Evolutionary conservation across 2,888 invertebrate species (phyloP), one percentile per base, ranked within the genome.

Genomic region (Caenorhabditis doughertyi): DNA sequence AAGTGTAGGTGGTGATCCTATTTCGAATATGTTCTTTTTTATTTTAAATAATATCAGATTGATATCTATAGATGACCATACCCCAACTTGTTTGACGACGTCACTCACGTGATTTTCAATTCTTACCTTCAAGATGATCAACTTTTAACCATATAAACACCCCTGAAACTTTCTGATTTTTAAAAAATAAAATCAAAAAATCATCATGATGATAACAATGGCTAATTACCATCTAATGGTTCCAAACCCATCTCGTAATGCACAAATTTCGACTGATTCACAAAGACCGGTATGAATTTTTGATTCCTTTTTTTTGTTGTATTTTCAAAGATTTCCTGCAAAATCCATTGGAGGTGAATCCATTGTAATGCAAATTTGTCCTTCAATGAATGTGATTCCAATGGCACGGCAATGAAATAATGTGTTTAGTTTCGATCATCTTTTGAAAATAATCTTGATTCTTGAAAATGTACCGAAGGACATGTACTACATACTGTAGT

Each of bases 161-260:
- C 7, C 18, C 4, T 1, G 11, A 47, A 64, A 53, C 35, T 62
- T 60, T 35, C 39, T 72, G 49, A 44, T 62, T 60, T 62, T 42
- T 25, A 29, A 32, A 21, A 62, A 71, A 56, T 3, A 39, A 44
- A 29, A 68, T 51, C 39, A 7, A 49, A 29, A 51, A 56, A 76
- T 27, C 29, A 77, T 68, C 29, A 77, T 68, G 68, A 77, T 77
- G 77, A 77, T 68, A 11, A 68, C 77, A 16, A 68, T 77, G 60
- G 77, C 77, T 1, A 77, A 77, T 44, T 77, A 77, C 53, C 77
- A 77, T 70, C 35, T 77, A 29, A 77, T 77, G 77, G 68, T 68
- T 21, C 68, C 67, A 4, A 76, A 76, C 49, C 42, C 68, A 23
- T 65, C 74, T 23, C 56, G 55, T 39, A 58, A 47, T 49, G 65